Conservation (phyloP, 64 coral and sea anemone genomes). For the Pocillopora damicornis region DNA sequence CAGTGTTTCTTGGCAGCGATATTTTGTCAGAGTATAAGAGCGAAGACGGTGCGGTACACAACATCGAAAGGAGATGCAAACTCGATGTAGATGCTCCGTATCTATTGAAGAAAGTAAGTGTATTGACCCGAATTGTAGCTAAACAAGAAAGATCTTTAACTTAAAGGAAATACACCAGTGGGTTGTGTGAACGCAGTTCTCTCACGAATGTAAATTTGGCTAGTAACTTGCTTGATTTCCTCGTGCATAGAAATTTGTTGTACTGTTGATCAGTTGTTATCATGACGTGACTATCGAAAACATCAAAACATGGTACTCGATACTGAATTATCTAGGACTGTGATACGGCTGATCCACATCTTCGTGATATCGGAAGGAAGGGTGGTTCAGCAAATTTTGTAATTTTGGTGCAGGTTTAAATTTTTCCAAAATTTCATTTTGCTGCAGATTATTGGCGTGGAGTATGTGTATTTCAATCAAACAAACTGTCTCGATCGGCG, state of each 20-base stretch:
- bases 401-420: background rate
- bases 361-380: no score
- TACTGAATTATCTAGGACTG: no score
- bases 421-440: background rate
- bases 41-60: constrained; percentile 83
- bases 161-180: background rate
- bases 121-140: background rate
- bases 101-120: constrained; percentile 90
- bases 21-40: constrained; percentile 86
- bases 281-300: no score
- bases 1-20: constrained; percentile 92
- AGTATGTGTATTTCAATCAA: constrained; percentile 96
- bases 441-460: constrained; percentile 90
- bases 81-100: constrained; percentile 92
- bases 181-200: background rate
- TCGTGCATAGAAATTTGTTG: no score
- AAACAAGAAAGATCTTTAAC: background rate
- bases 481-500: constrained; percentile 86
- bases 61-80: constrained; percentile 79
- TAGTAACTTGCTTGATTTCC: no score
- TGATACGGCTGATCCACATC: no score
- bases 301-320: no score
- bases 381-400: no score
- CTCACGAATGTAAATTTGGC: no score
- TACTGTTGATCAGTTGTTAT: no score